Base-by-base conservation (phyloP, 2,888 invertebrate species). In the Scrobipalpa atriplicella region DNA sequence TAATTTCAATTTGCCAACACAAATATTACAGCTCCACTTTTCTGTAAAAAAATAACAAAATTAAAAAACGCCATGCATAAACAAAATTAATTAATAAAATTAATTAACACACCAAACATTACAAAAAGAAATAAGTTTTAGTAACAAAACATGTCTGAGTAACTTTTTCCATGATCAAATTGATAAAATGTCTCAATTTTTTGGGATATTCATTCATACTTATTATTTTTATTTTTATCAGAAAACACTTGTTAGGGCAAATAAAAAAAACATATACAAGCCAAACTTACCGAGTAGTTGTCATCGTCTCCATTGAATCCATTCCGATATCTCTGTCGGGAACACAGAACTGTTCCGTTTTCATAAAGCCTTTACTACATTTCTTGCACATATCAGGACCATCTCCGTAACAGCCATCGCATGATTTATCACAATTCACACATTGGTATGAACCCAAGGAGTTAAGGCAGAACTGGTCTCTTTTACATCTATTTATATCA, bases 381-480 rank as follows among this genome's bases (percentile, higher is more conserved):
- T 94, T 93, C 39, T 93, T 92, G 86, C 99, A 99, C 95, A 97
- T 96, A 83, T 98, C 98, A 0, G 98, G 97, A 0, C 98, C 98
- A 85, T 97, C 97, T 0, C 98, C 98, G 65, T 95, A 94, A 81
- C 99, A 99, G 0, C 96, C 95, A 61, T 94, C 88, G 81, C 98
- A 99, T 0, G 98, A 94, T 76, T 94, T 95, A 86, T 98, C 98
- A 89, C 99, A 99, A 64, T 94, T 95, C 77, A 96, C 86, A 86
- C 98, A 98, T 10, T 93, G 88, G 79, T 94, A 97, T 0, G 97
- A 96, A 8, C 99, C 98, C 65, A 97, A 96, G 11, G 95, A 96
- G 82, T 99, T 99, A 5, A 97, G 94, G 83, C 99, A 99, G 82
- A 98, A 98, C 80, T 98, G 95, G 78, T 96, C 94, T 0, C 93